Percentiles rank a stretch among this genome's conserved stretches.
Conservation (phyloP, 2,888 invertebrate genomes). For the Chrysodeixis includens region DNA sequence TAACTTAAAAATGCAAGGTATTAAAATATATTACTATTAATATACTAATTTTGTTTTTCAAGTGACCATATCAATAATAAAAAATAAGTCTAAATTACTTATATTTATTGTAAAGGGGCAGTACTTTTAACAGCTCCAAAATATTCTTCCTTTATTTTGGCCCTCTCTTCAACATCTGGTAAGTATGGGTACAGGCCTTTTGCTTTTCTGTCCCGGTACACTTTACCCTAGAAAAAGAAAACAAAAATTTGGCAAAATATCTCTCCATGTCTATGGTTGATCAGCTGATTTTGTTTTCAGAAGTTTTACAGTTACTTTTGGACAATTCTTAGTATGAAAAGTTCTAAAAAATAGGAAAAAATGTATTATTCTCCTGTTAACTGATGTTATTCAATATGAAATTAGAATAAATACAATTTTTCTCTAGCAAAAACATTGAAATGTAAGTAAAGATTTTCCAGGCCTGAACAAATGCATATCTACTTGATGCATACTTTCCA, state of each 20-base stretch:
- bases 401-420: too few relatives aligned
- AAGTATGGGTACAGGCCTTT: conserved; percentile 91
- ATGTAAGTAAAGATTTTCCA: too few relatives aligned
- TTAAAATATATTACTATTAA: neutral
- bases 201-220: conserved; percentile 89
- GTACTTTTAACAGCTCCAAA: conserved; percentile 73
- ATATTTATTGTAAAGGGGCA: neutral
- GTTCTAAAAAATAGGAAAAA: too few relatives aligned
- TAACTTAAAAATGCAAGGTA: neutral
- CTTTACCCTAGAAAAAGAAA: conserved; percentile 88
- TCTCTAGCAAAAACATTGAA: too few relatives aligned
- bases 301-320: neutral
- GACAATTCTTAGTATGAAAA: too few relatives aligned
- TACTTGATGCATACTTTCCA: too few relatives aligned
- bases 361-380: too few relatives aligned
- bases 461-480: too few relatives aligned
- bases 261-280: neutral
- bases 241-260: neutral
- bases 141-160: conserved; percentile 90
- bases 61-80: neutral
- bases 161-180: conserved; percentile 92
- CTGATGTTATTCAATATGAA: too few relatives aligned
- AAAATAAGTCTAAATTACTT: neutral
- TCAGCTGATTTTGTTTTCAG: neutral
- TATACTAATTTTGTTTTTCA: neutral